These are phyloP conservation scores for Pteria penguin DNA, from an alignment of 2,888 invertebrate species.

Conservation along the genomic window DNA sequence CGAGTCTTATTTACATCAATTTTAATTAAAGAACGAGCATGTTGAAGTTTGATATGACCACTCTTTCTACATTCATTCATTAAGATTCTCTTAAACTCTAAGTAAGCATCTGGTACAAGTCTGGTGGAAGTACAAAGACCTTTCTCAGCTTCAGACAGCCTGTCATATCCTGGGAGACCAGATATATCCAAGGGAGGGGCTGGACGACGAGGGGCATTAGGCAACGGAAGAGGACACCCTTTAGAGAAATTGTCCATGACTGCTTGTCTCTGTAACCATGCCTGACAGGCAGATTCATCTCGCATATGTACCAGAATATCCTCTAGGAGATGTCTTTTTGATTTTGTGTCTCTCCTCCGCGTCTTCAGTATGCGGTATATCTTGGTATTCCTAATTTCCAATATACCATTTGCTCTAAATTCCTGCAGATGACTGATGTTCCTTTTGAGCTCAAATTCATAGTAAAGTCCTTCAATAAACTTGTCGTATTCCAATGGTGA, in stretches of 20 bases:
- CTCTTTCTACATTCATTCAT: slow-evolving; percentile 89
- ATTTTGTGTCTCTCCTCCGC: slow-evolving; percentile 83
- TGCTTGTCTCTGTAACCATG: slow-evolving; percentile 75
- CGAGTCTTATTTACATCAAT: slow-evolving; percentile 95
- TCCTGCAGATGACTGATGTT: slow-evolving; percentile 81
- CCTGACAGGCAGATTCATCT: slow-evolving; percentile 75
- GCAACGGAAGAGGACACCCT: slow-evolving; percentile 49
- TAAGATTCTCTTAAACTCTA: slow-evolving; percentile 88
- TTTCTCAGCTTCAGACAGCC: slow-evolving; percentile 86
- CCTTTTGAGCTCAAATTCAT: slow-evolving; percentile 85
- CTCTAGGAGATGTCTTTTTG: slow-evolving; percentile 73
- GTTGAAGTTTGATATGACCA: slow-evolving; percentile 86
- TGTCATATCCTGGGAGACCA: slow-evolving; percentile 89
- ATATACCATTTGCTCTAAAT: slow-evolving; percentile 87
- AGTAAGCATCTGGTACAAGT: slow-evolving; percentile 88
- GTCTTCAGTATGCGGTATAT: slow-evolving; percentile 86
- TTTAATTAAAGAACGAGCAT: slow-evolving; percentile 91
- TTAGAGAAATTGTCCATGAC: slow-evolving; percentile 64
- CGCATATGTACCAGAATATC: slow-evolving; percentile 73
- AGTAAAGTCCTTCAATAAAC: slow-evolving; percentile 87
- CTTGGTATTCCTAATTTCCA: slow-evolving; percentile 83
- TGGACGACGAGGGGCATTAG: slow-evolving; percentile 68
- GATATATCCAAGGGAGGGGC: slow-evolving; percentile 85
- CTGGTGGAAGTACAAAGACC: slow-evolving; percentile 88
- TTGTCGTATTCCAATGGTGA: slow-evolving; percentile 87